These are phyloP conservation scores for Spea hammondii DNA, from an alignment of 2,797 vertebrate genomes.

Conservation along the genomic window DNA sequence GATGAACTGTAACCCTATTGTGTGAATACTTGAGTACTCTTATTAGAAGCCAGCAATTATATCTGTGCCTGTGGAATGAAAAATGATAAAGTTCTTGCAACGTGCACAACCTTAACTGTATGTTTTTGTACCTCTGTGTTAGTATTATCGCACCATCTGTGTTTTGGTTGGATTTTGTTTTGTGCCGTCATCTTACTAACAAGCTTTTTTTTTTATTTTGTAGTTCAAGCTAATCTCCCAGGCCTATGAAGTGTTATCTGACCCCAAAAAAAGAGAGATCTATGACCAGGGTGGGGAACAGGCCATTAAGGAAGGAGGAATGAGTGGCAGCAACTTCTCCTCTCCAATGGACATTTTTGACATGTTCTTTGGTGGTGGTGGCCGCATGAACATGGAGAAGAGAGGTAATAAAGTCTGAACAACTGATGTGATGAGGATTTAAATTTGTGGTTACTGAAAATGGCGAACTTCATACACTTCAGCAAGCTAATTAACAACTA, in stretches of 20 bases:
- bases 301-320: constrained; percentile 94
- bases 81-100: too few species aligned
- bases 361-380: constrained; percentile 98
- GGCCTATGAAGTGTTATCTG: constrained; percentile 95
- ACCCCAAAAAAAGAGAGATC: constrained; percentile 89
- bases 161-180: not conserved
- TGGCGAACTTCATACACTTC: too few species aligned
- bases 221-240: constrained; percentile 98
- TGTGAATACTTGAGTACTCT: too few species aligned
- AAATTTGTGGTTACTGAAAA: too few species aligned
- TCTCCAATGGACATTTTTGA: constrained; percentile 98
- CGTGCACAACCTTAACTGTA: too few species aligned
- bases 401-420: constrained; percentile 72
- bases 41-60: too few species aligned
- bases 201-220: constrained; percentile 52
- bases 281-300: constrained; percentile 98
- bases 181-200: constrained; percentile 3
- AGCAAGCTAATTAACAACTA: too few species aligned
- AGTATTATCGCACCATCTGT: too few species aligned
- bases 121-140: too few species aligned
- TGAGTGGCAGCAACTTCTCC: constrained; percentile 77
- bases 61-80: too few species aligned
- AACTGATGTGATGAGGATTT: not conserved
- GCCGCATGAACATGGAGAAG: constrained; percentile 89
- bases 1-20: too few species aligned